phyloP scores from a whole-genome alignment of 2,113 vertebrate species.

The Aegotheles bennettii region DNA sequence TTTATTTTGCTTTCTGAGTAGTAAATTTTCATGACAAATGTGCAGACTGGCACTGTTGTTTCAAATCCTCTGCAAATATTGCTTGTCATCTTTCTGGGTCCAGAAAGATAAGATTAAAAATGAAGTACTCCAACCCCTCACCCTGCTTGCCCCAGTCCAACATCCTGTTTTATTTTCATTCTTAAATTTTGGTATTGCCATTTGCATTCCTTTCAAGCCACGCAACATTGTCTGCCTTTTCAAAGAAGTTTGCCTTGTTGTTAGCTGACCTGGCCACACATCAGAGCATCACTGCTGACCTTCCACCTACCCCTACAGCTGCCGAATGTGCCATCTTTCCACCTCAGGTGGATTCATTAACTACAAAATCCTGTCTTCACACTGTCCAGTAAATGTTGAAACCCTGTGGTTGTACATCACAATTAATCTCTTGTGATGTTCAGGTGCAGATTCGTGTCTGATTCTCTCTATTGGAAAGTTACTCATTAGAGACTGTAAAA shows the following conservation, averaged over 20 bases:
- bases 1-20: background rate
- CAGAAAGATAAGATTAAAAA: background rate
- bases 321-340: background rate
- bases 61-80: background rate
- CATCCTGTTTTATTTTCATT: background rate
- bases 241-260: background rate
- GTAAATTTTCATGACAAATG: background rate
- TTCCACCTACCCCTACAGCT: background rate
- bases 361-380: background rate
- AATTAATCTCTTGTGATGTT: slow-evolving; percentile 25
- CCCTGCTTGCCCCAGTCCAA: background rate
- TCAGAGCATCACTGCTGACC: background rate
- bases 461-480: background rate
- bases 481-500: slow-evolving; percentile 13
- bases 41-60: background rate
- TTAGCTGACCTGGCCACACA: background rate
- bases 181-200: background rate
- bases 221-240: background rate
- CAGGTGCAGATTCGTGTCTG: background rate
- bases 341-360: slow-evolving; percentile 30
- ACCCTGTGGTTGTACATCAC: background rate
- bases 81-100: background rate
- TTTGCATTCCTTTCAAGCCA: background rate
- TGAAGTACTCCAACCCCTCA: background rate
- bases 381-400: background rate